A percentile compares a stretch with the other conserved stretches of the same genome.
Evolutionary conservation across 2,113 vertebrate species (phyloP).

Genomic region (Prinia subflava): DNA sequence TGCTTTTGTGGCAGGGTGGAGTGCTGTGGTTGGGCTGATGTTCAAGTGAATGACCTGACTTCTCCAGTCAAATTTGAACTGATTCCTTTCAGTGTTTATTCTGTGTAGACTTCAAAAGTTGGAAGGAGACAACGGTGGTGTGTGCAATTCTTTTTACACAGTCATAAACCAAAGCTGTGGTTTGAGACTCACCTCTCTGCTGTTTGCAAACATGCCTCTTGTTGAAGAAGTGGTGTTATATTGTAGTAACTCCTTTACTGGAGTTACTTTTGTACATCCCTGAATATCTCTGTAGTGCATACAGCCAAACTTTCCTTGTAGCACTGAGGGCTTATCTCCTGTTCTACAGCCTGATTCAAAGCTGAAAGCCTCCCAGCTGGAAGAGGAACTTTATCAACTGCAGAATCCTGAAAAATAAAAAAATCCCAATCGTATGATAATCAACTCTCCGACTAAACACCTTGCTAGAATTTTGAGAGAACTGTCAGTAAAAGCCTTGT

Average conservation of each 20-base stretch:
- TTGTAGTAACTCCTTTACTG: neutral
- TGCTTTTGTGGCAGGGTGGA: rapidly evolving
- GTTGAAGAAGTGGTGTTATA: neutral
- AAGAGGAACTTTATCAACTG: neutral
- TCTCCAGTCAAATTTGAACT: neutral
- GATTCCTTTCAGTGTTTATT: neutral
- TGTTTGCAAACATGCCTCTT: neutral
- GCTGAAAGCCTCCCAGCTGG: neutral
- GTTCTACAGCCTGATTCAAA: neutral
- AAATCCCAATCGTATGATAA: neutral
- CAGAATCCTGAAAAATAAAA: neutral
- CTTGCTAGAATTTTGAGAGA: neutral
- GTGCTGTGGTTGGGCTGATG: neutral
- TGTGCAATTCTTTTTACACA: neutral
- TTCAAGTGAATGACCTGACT: neutral
- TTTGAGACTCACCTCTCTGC: neutral
- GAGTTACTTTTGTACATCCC: neutral
- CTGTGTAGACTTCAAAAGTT: neutral
- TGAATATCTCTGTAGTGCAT: neutral
- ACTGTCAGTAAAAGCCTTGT: neutral
- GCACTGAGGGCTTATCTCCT: neutral
- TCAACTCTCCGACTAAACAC: neutral
- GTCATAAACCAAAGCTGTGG: neutral
- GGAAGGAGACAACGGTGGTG: neutral
- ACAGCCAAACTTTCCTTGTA: neutral